Evolutionary conservation across 2,113 vertebrate genomes (phyloP).

Genomic region (Bufo bufo): DNA sequence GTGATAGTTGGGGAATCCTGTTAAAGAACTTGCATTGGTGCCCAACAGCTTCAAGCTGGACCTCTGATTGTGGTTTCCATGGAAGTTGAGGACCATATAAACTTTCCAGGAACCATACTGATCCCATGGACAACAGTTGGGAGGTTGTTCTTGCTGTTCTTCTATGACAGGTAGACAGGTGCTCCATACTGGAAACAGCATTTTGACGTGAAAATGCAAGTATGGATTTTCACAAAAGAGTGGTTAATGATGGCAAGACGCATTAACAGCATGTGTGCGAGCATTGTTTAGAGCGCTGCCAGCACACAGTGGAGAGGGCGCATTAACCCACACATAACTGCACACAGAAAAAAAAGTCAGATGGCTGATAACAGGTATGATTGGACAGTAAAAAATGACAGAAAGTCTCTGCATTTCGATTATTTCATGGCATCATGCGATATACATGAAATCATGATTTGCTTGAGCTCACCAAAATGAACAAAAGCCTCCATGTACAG

Average conservation of each 20-base stretch:
- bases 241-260: slow-evolving; percentile 82
- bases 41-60: neutral
- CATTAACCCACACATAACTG: slow-evolving; percentile 71
- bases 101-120: neutral
- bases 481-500: slow-evolving; percentile 93
- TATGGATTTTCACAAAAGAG: slow-evolving; percentile 74
- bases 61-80: neutral
- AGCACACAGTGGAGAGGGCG: slow-evolving; percentile 69
- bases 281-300: slow-evolving; percentile 76
- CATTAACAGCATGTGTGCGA: slow-evolving; percentile 74
- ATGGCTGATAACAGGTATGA: slow-evolving; percentile 73
- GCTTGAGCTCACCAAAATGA: slow-evolving; percentile 84
- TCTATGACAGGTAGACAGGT: slow-evolving; percentile 73
- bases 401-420: slow-evolving; percentile 71
- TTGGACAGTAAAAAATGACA: slow-evolving; percentile 73
- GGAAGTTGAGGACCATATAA: neutral
- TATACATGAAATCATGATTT: slow-evolving; percentile 89
- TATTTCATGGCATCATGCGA: slow-evolving; percentile 86
- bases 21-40: neutral
- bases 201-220: slow-evolving; percentile 81
- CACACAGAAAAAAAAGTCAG: slow-evolving; percentile 65
- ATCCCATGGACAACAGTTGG: neutral
- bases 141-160: slow-evolving; percentile 58
- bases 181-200: slow-evolving; percentile 74
- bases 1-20: neutral